Evolutionary conservation across 1,140 invertebrate genomes (phyloP).

Genomic region (Elymnias hypermnestra): DNA sequence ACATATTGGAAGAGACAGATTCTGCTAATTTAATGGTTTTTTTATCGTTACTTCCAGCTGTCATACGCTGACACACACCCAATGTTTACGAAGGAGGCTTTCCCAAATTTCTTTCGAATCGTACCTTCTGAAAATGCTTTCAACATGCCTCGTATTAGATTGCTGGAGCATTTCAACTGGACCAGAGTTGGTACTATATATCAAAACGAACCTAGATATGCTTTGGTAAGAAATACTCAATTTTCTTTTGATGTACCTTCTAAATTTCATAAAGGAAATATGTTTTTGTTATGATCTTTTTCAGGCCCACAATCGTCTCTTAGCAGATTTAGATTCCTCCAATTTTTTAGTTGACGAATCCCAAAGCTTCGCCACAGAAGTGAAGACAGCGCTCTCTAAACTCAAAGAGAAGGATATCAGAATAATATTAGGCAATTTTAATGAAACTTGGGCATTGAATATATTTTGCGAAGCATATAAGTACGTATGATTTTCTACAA

Average conservation of each 20-base stretch:
- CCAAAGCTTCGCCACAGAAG: constrained; percentile 95
- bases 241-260: neutral
- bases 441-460: constrained; percentile 93
- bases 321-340: constrained; percentile 90
- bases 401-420: constrained; percentile 95
- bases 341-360: constrained; percentile 91
- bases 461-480: constrained; percentile 96
- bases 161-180: constrained; percentile 97
- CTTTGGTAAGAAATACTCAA: constrained; percentile 80
- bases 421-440: constrained; percentile 97
- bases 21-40: neutral
- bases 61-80: constrained; percentile 99
- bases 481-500: constrained; percentile 73
- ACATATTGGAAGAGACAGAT: too few species aligned
- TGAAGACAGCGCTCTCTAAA: constrained; percentile 87
- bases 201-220: constrained; percentile 96
- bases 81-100: constrained; percentile 95
- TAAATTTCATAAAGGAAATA: neutral
- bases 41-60: constrained; percentile 79
- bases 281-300: constrained; percentile 9
- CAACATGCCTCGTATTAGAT: constrained; percentile 91
- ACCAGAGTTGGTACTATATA: constrained; percentile 97
- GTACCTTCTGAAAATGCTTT: constrained; percentile 97
- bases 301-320: constrained; percentile 92
- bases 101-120: constrained; percentile 97